A percentile compares a stretch with the other conserved stretches of the same genome.
phyloP scores from a whole-genome alignment of 1,140 invertebrate species.

The Asbolus verrucosus region DNA sequence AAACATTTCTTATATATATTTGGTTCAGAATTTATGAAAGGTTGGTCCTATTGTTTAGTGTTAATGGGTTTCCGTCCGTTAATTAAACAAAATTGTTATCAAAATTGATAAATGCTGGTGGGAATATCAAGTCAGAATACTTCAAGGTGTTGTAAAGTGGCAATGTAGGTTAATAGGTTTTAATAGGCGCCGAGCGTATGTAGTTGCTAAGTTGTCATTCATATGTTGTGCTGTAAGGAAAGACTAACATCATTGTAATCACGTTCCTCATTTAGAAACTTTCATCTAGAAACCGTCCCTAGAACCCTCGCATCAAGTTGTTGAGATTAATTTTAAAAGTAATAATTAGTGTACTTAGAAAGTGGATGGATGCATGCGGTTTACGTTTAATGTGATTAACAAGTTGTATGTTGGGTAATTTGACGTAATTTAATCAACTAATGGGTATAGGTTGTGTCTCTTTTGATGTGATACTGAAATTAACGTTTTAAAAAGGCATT shows the following conservation, averaged over 20 bases:
- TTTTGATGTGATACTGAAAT: background rate
- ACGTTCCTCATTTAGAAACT: slow-evolving; percentile 21
- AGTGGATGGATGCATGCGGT: slow-evolving; percentile 19
- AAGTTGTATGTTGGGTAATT: slow-evolving; percentile 28
- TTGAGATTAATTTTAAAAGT: slow-evolving; percentile 13
- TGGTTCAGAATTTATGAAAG: background rate
- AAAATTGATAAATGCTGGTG: background rate
- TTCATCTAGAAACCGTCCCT: background rate
- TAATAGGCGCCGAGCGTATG: slow-evolving; percentile 8
- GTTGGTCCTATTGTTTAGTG: background rate
- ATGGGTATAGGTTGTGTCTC: slow-evolving; percentile 3
- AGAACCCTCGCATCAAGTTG: background rate
- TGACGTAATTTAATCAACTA: slow-evolving; percentile 34
- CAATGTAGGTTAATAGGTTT: background rate
- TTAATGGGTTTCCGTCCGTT: slow-evolving; percentile 8
- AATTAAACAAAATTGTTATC: slow-evolving; percentile 30
- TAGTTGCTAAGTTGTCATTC: slow-evolving; percentile 18
- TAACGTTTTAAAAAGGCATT: slow-evolving; percentile 1
- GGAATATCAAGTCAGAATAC: too few species aligned
- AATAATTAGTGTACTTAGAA: slow-evolving; percentile 20
- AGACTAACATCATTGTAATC: slow-evolving; percentile 7
- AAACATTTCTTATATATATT: too few species aligned
- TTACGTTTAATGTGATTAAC: slow-evolving; percentile 30
- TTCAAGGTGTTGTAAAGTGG: too few species aligned
- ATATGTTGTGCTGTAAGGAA: slow-evolving; percentile 10